phyloP scores from a whole-genome alignment of 2,888 invertebrate species.

The Xestia ashworthii region DNA sequence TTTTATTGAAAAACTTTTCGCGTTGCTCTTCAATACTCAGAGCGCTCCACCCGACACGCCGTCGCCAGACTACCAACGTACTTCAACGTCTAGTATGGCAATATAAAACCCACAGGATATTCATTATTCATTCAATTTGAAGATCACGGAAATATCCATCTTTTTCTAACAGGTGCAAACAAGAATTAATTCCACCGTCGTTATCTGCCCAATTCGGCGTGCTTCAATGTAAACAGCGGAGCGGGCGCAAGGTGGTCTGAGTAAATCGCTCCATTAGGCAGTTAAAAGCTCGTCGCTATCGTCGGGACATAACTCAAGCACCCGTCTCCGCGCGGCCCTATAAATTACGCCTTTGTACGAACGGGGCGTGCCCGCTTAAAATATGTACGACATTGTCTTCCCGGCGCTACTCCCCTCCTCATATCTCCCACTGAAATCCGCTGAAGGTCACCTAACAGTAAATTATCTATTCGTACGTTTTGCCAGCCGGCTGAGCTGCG shows the following conservation, averaged over 20 bases:
- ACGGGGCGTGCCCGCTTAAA: constrained; percentile 89
- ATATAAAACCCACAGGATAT: constrained; percentile 29
- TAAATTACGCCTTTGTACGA: constrained; percentile 90
- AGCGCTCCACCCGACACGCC: constrained; percentile 68
- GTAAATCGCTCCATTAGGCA: constrained; percentile 90
- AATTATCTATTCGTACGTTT: constrained; percentile 83
- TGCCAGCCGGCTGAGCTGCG: constrained; percentile 72
- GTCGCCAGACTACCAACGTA: constrained; percentile 57
- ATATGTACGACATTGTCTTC: constrained; percentile 90
- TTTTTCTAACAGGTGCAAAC: constrained; percentile 67
- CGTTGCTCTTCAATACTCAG: constrained; percentile 75
- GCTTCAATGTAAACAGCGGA: constrained; percentile 82
- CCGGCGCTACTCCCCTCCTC: constrained; percentile 83
- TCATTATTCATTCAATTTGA: constrained; percentile 58
- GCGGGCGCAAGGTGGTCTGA: constrained; percentile 87
- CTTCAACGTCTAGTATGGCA: constrained; percentile 25
- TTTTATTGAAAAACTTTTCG: constrained; percentile 89
- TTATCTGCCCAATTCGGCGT: constrained; percentile 75
- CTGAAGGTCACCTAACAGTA: constrained; percentile 83
- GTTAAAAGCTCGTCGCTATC: constrained; percentile 91
- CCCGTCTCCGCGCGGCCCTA: constrained; percentile 89
- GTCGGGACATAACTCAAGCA: constrained; percentile 89
- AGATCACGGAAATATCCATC: constrained; percentile 60
- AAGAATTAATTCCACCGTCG: constrained; percentile 72
- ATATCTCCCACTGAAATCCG: constrained; percentile 84